Evolutionary conservation across 2,797 vertebrate species (phyloP), one percentile per base, ranked within the genome.

Genomic region (Lacerta viridis): DNA sequence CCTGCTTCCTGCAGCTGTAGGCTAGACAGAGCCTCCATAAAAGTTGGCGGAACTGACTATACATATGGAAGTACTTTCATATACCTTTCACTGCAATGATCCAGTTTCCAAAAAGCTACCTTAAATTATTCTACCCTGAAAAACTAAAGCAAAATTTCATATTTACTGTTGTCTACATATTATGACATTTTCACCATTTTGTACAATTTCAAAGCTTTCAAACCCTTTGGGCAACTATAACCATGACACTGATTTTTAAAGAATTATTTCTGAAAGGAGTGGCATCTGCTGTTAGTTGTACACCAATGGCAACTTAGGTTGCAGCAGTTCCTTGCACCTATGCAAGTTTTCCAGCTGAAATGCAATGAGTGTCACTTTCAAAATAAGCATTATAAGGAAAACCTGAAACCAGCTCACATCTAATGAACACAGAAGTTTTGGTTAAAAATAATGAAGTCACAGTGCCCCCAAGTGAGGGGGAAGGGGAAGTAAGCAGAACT

Each of bases 41-140:
- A 46, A 17, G 41, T 15, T 81, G 33, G 50, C 36, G 92, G 91
- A 90, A 80, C 88, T 87, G 74, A 93, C 94, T 92, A 91, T 91
- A 92, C 93, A 92, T 92, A 93, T 94, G 90, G 93, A 95, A 95
- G 91, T 85, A 92, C 10, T 93, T 93, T 94, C 90, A 94, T 91
- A 93, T 94, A 23, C 92, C 87, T 95, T 94, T 90, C 90, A 92
- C 90, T 91, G 43, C 90, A 92, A 93, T 89, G 74, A 93, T 88
- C 90, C 81, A 93, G 84, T 94, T 95, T 92, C 87, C 92, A 87
- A 84, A 94, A 9, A 88, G 80, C 88, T 90, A 87, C 92, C 89
- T 93, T 84, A 89, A 93, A 50, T 29, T 80, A 76, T 83, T 27
- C 6, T 41, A 43, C 13, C 46, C 17, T 71, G 25, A 27, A 92